Evolutionary conservation across 2,888 invertebrate species (phyloP), one percentile per base, ranked within the genome.

Genomic region (Monoplex corrugatus): DNA sequence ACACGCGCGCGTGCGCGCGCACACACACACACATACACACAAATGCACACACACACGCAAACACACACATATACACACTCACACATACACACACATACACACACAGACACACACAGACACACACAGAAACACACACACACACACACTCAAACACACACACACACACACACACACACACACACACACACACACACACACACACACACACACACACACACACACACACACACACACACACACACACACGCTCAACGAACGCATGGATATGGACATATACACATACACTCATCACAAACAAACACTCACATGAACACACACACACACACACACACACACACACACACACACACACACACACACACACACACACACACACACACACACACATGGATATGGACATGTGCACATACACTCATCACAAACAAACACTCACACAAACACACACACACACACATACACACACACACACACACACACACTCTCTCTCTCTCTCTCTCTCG

Each of bases 91-190:
- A 57, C 50, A 86, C 43, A 87, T 19, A 72, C 72, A 72, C 72
- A 72, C 72, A 87, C 72, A 87, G 43, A 87, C 72, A 87, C 40
- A 72, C 72, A 87, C 32, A 87, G 72, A 72, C 45, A 78, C 68
- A 78, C 68, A 78, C 44, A 87, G 44, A 78, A 43, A 87, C 44
- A 78, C 75, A 75, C 32, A 78, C 75, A 87, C 44, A 87, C 75
- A 87, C 75, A 75, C 35, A 75, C 38, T 3, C 75, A 35, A 32
- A 8, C 75, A 75, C 38, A 35, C 75, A 75, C 75, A 35, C 35
- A 19, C 32, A 75, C 75, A 19, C 75, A 35, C 75, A 19, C 75
- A 35, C 75, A 35, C 3, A 35, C 75, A 75, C 35, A 75, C 75
- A 35, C 75, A 75, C 75, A 35, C 75, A 75, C 75, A 35, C 75